phyloP scores from a whole-genome alignment of 2,888 invertebrate species.

The Chymomyza caudatula region DNA sequence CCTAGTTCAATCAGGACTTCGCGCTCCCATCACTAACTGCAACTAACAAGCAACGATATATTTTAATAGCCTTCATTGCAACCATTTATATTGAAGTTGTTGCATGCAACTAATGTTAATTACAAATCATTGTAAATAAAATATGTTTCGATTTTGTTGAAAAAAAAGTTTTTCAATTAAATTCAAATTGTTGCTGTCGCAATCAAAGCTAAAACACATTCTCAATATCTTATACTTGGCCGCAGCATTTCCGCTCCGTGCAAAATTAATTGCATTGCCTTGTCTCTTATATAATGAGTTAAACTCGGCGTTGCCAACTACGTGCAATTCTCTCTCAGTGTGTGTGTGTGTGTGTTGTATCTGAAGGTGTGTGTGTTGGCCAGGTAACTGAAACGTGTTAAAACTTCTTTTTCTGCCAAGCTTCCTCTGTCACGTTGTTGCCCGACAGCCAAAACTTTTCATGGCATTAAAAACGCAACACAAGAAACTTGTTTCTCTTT shows the following conservation, averaged over 20 bases:
- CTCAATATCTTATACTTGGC: background rate
- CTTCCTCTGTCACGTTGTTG: constrained; percentile 45
- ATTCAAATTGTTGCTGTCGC: constrained; percentile 32
- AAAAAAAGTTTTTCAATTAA: constrained; percentile 56
- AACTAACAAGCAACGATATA: background rate
- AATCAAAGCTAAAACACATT: constrained; percentile 38
- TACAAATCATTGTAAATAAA: constrained; percentile 23
- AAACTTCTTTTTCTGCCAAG: constrained; percentile 40
- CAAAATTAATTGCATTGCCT: constrained; percentile 61
- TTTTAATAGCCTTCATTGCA: constrained; percentile 27
- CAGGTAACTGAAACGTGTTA: constrained; percentile 49
- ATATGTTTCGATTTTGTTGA: constrained; percentile 23
- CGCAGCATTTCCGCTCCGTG: constrained; percentile 24
- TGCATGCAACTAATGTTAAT: constrained; percentile 34
- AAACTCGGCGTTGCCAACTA: background rate
- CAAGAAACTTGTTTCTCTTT: constrained; percentile 44
- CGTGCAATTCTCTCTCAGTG: background rate
- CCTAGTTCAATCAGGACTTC: background rate
- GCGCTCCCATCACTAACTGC: background rate
- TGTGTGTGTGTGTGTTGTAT: background rate
- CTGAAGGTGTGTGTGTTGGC: constrained; percentile 15
- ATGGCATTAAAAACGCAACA: background rate
- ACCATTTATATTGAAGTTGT: constrained; percentile 55
- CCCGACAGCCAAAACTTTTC: constrained; percentile 6
- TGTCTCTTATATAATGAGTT: constrained; percentile 37